A percentile compares a stretch with the other conserved stretches of the same genome.
Conservation (phyloP, 2,888 invertebrate genomes). For the Apoda limacodes region DNA sequence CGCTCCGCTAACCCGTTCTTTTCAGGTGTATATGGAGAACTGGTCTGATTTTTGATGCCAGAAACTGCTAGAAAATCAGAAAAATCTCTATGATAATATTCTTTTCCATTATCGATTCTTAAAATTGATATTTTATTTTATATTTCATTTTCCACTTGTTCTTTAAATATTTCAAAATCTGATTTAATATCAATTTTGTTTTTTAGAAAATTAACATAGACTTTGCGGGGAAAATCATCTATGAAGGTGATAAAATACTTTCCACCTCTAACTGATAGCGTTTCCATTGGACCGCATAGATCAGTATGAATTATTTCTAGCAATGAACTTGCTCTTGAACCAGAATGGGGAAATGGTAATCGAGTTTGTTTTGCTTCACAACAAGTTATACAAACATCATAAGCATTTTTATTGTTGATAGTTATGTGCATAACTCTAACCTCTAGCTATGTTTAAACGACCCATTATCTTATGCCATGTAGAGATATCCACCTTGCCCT, state of each 20-base stretch:
- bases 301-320: slow-evolving; percentile 14
- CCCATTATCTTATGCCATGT: slow-evolving; percentile 10
- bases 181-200: slow-evolving; percentile 26
- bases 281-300: slow-evolving; percentile 17
- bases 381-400: slow-evolving; percentile 13
- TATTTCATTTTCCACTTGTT: slow-evolving; percentile 23
- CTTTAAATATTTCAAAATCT: slow-evolving; percentile 23
- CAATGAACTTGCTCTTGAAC: slow-evolving; percentile 16
- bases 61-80: slow-evolving; percentile 1
- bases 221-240: slow-evolving; percentile 23
- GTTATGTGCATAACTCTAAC: slow-evolving; percentile 14
- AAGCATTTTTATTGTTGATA: slow-evolving; percentile 4
- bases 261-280: slow-evolving; percentile 13
- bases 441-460: slow-evolving; percentile 10
- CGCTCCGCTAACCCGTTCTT: too few relatives aligned
- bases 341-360: slow-evolving; percentile 21
- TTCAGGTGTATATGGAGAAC: slow-evolving; percentile 24
- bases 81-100: slow-evolving; percentile 1
- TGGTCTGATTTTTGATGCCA: slow-evolving; percentile 24
- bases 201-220: slow-evolving; percentile 24
- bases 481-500: slow-evolving; percentile 4
- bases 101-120: slow-evolving; percentile 6
- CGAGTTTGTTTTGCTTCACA: slow-evolving; percentile 24
- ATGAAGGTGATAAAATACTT: slow-evolving; percentile 26
- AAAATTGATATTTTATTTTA: slow-evolving; percentile 20